Evolutionary conservation across 1,140 invertebrate genomes (phyloP), one percentile per base, ranked within the genome.

Genomic region (Drosophila punjabiensis): DNA sequence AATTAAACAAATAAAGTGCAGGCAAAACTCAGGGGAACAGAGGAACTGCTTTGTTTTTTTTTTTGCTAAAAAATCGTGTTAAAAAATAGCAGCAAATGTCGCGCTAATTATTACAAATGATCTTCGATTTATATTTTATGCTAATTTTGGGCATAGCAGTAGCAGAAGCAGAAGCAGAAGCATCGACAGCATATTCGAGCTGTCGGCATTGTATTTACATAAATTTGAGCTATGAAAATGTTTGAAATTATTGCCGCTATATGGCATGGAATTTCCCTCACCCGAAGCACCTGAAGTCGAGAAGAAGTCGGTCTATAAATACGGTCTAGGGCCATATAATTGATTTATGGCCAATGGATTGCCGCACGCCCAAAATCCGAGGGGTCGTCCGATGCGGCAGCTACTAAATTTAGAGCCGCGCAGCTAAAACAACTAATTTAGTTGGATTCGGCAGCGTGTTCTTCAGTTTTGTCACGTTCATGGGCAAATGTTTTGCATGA

Each of bases 261-360:
- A 79, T 56, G 35, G 55, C 33, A 41, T 16, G 55, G 47, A 77
- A 68, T 52, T 32, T 37, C 41, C 50, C 37, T 45, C 43, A 24
- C 33, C 45, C 43, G 33, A 69, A 81, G 81, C 84, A 88, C 85
- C 85, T 88, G 85, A 88, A 59, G 47, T 28, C 37, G 52, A 53
- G 52, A 47, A 76, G 53, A 39, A 69, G 50, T 61, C 41, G 73
- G 60, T 62, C 66, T 78, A 74, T 76, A 80, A 71, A 55, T 70
- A 67, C 30, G 37, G 16, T n/a, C 24, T 39, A 43, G 60, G 78
- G 53, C 79, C 66, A 75, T 90, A 77, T 82, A 90, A 90, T 90
- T 90, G 86, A 90, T 90, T 90, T 90, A 90, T 90, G 87, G 76
- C 76, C 82, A 90, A 86, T 90, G 87, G 87, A 90, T 91, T 90